phyloP scores from a whole-genome alignment of 2,113 vertebrate genomes.

The Anolis carolinensis region DNA sequence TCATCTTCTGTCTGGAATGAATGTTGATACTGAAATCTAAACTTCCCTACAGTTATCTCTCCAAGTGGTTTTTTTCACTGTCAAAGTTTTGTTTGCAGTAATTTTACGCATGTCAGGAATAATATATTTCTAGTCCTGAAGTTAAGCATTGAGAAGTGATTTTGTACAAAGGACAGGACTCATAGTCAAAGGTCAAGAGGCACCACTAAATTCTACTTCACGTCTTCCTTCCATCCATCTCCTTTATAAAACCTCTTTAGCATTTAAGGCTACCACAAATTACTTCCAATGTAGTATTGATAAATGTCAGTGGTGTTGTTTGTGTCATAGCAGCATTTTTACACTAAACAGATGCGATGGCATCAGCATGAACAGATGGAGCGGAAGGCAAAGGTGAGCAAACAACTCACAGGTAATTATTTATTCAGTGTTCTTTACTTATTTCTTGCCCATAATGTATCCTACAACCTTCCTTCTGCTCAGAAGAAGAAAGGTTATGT shows the following conservation, averaged over 20 bases:
- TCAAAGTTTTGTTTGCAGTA: not conserved
- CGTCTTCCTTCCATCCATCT: not conserved
- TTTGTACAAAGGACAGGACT: not conserved
- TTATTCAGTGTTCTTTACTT: conserved; percentile 39
- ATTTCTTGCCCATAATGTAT: conserved; percentile 16
- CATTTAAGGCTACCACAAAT: not conserved
- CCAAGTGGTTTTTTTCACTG: not conserved
- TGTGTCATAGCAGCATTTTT: conserved; percentile 37
- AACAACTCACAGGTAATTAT: conserved; percentile 61
- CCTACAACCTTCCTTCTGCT: not conserved
- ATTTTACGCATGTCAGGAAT: not conserved
- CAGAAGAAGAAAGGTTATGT: not conserved
- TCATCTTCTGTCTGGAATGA: not conserved
- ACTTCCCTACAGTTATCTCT: not conserved
- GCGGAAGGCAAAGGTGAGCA: conserved; percentile 45
- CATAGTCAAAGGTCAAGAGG: not conserved
- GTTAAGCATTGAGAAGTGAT: not conserved
- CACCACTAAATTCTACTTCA: not conserved
- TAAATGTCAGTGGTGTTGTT: conserved; percentile 37
- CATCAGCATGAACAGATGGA: conserved; percentile 57
- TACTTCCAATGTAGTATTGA: conserved; percentile 23
- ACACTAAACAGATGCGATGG: conserved; percentile 49
- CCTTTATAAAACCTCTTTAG: conserved; percentile 3
- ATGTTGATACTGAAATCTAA: not conserved
- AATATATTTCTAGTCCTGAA: not conserved